A percentile compares a stretch with the other conserved stretches of the same genome.
phyloP scores from a whole-genome alignment of 1,140 invertebrate species.

The Drosophila mayri region DNA sequence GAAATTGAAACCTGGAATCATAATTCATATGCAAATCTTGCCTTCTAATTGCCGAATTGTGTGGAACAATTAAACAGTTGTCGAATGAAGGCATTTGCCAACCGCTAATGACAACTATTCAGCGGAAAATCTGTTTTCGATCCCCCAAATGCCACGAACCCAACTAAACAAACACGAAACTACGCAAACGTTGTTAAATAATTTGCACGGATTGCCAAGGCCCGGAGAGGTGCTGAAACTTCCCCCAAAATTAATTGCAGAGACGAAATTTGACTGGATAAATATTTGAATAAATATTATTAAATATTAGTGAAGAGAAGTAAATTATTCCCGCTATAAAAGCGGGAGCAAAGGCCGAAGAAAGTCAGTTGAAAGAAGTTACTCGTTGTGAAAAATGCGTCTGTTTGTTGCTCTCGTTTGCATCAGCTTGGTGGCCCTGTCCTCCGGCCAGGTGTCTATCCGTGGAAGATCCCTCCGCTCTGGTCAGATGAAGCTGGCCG shows the following conservation, averaged over 20 bases:
- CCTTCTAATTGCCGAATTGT: slow-evolving; percentile 35
- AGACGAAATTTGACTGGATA: slow-evolving; percentile 32
- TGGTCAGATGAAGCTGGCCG: slow-evolving; percentile 17
- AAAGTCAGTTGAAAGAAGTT: slow-evolving; percentile 44
- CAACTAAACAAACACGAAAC: slow-evolving; percentile 40
- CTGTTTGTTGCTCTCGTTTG: slow-evolving; percentile 46
- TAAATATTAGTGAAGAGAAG: slow-evolving; percentile 1
- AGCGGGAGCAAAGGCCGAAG: not conserved
- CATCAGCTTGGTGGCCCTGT: slow-evolving; percentile 32
- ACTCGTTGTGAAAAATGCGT: slow-evolving; percentile 41
- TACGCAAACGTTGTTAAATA: slow-evolving; percentile 39
- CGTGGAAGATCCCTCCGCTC: slow-evolving; percentile 26
- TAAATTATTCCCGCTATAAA: slow-evolving; percentile 36
- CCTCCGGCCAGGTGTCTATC: slow-evolving; percentile 36
- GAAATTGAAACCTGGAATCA: slow-evolving; percentile 11
- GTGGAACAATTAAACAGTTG: slow-evolving; percentile 42
- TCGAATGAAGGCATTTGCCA: slow-evolving; percentile 8
- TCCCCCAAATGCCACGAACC: slow-evolving; percentile 4
- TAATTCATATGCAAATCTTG: not conserved
- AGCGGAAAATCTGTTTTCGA: slow-evolving; percentile 38
- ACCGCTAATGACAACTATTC: slow-evolving; percentile 60
- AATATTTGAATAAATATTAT: slow-evolving; percentile 37
- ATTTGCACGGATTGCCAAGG: slow-evolving; percentile 52
- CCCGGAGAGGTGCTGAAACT: slow-evolving; percentile 15
- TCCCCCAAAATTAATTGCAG: slow-evolving; percentile 28